Evolutionary conservation across 1,140 invertebrate species (phyloP).

Genomic region (Dreissena polymorpha): DNA sequence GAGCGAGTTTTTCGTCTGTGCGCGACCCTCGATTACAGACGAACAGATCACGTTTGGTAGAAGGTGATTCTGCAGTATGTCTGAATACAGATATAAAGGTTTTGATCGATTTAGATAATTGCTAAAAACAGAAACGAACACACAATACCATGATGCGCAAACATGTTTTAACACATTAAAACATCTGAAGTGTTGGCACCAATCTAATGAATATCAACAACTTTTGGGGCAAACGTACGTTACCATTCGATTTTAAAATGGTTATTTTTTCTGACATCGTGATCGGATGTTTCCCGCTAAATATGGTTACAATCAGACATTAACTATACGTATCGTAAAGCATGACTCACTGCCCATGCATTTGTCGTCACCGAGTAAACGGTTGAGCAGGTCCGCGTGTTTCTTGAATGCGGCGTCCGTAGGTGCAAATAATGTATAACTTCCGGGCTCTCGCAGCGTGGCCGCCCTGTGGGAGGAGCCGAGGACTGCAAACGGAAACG

Average conservation of each 20-base stretch:
- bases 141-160: too few relatives aligned
- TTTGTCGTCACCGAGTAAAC: slow-evolving; percentile 72
- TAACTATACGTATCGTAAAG: too few relatives aligned
- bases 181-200: too few relatives aligned
- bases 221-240: too few relatives aligned
- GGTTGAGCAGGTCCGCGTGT: slow-evolving; percentile 68
- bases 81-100: slow-evolving; percentile 72
- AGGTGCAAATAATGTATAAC: slow-evolving; percentile 82
- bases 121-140: too few relatives aligned
- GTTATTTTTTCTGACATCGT: too few relatives aligned
- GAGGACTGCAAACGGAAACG: slow-evolving; percentile 73
- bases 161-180: too few relatives aligned
- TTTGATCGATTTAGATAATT: too few relatives aligned
- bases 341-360: slow-evolving; percentile 68
- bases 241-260: too few relatives aligned
- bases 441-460: slow-evolving; percentile 78
- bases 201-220: too few relatives aligned
- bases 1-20: slow-evolving; percentile 82
- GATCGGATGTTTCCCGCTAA: too few relatives aligned
- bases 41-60: slow-evolving; percentile 86
- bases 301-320: too few relatives aligned
- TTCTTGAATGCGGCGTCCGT: slow-evolving; percentile 77
- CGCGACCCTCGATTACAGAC: slow-evolving; percentile 80
- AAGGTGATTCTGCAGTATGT: slow-evolving; percentile 84
- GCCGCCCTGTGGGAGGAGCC: slow-evolving; percentile 75